These are phyloP conservation scores for Neotoma lepida DNA, from an alignment of 2,113 vertebrate genomes.

Conservation along the genomic window DNA sequence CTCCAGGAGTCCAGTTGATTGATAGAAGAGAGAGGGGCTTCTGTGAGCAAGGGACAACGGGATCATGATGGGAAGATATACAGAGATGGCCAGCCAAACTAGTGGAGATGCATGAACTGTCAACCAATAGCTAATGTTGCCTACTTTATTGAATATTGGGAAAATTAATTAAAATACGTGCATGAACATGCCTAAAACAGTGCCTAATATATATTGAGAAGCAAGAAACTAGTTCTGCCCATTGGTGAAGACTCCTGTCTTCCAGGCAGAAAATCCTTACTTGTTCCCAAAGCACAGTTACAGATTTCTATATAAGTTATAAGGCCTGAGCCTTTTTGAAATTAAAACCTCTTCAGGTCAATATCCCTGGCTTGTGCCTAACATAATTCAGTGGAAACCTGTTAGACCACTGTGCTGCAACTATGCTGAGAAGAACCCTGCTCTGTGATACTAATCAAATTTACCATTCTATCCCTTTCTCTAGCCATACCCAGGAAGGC, in stretches of 20 bases:
- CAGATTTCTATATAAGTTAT: constrained; percentile 22
- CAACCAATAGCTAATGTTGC: too few relatives aligned
- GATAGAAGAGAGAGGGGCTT: too few relatives aligned
- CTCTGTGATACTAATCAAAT: constrained; percentile 22
- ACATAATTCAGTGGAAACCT: not conserved
- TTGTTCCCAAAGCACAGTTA: not conserved
- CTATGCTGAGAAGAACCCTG: not conserved
- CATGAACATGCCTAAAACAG: not conserved
- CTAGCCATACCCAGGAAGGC: constrained; percentile 17
- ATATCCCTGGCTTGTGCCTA: constrained; percentile 9
- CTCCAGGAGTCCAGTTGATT: too few relatives aligned
- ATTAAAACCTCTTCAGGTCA: not conserved
- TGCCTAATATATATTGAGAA: constrained; percentile 7
- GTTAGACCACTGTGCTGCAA: not conserved
- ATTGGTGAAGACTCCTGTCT: not conserved
- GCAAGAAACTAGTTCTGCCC: not conserved
- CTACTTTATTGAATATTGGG: not conserved
- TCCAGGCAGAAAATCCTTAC: constrained; percentile 41
- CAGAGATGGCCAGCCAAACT: too few relatives aligned
- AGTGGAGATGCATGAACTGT: too few relatives aligned
- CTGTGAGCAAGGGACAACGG: too few relatives aligned
- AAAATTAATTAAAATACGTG: constrained; percentile 33
- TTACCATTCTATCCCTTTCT: not conserved
- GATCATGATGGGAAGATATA: too few relatives aligned
- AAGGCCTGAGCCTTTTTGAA: not conserved